A percentile compares a stretch with the other conserved stretches of the same genome.
Evolutionary conservation across 2,113 vertebrate species (phyloP).

Genomic region (Grammomys dolichurus): DNA sequence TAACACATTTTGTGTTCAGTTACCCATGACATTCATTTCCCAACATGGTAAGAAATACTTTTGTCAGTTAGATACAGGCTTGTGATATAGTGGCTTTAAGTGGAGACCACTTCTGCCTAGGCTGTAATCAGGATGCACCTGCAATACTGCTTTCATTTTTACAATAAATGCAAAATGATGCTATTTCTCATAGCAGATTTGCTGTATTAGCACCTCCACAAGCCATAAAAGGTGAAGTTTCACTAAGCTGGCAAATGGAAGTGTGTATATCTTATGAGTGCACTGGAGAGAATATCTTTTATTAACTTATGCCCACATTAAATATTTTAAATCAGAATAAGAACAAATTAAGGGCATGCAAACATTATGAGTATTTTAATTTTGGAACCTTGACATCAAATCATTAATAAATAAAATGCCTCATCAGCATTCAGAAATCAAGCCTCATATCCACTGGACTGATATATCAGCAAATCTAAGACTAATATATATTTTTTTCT

Average conservation of each 20-base stretch:
- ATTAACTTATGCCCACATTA: slow-evolving; percentile 14
- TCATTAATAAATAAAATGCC: neutral
- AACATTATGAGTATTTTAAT: slow-evolving; percentile 51
- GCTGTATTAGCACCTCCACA: neutral
- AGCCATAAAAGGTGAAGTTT: neutral
- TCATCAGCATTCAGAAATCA: slow-evolving; percentile 20
- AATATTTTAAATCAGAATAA: slow-evolving; percentile 62
- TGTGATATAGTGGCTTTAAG: slow-evolving; percentile 7
- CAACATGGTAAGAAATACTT: slow-evolving; percentile 12
- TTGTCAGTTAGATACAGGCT: neutral
- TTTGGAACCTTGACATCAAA: slow-evolving; percentile 12
- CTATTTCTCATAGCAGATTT: neutral
- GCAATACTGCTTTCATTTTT: slow-evolving; percentile 12
- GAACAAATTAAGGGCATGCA: slow-evolving; percentile 1
- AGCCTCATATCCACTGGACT: neutral
- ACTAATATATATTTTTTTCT: slow-evolving; percentile 4
- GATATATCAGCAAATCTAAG: neutral
- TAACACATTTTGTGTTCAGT: slow-evolving; percentile 23
- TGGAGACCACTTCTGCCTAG: slow-evolving; percentile 1
- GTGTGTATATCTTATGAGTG: neutral
- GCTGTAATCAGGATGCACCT: neutral
- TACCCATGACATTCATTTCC: neutral
- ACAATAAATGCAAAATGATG: slow-evolving; percentile 7
- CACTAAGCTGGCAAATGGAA: neutral
- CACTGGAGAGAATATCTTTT: neutral